A percentile compares a stretch with the other conserved stretches of the same genome.
phyloP scores from a whole-genome alignment of 37 sponge, comb jelly and placozoan genomes.

The Spongia lamella region DNA sequence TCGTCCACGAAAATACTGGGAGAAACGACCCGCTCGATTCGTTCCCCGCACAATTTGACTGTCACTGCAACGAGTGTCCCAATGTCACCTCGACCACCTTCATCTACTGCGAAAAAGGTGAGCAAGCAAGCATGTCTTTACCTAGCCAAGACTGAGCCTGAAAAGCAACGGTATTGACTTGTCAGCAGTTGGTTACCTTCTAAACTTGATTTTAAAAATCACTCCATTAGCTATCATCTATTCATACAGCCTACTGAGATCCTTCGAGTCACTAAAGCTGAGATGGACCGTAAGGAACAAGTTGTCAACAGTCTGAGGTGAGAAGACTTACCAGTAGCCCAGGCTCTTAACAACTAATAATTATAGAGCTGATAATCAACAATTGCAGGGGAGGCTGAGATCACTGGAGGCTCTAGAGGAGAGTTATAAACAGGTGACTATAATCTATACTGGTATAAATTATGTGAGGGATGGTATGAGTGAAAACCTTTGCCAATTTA shows the following conservation, averaged over 20 bases:
- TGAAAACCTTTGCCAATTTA: no score
- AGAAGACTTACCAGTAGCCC: no score
- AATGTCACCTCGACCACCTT: slow-evolving; percentile 17
- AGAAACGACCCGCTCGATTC: background rate
- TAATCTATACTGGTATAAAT: background rate
- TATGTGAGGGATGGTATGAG: no score
- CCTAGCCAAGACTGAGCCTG: no score
- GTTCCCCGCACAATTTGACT: background rate
- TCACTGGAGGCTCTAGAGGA: slow-evolving; percentile 28
- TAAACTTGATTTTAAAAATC: no score
- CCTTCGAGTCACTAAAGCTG: slow-evolving; percentile 35
- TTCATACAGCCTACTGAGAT: slow-evolving; percentile 29
- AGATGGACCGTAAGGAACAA: slow-evolving; percentile 52
- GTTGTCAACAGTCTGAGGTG: slow-evolving; percentile 24
- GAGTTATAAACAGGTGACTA: slow-evolving; percentile 13
- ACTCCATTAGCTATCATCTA: no score
- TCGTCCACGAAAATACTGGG: no score
- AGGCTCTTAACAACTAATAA: no score
- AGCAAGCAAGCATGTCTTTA: no score
- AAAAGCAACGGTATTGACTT: no score
- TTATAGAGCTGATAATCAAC: slow-evolving; percentile 40
- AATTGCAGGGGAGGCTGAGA: slow-evolving; percentile 42
- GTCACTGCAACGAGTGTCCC: slow-evolving; percentile 1
- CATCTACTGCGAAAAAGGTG: background rate
- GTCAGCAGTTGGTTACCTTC: no score